Conservation (phyloP, 2,888 invertebrate species). For the Osedax fenrisi region DNA sequence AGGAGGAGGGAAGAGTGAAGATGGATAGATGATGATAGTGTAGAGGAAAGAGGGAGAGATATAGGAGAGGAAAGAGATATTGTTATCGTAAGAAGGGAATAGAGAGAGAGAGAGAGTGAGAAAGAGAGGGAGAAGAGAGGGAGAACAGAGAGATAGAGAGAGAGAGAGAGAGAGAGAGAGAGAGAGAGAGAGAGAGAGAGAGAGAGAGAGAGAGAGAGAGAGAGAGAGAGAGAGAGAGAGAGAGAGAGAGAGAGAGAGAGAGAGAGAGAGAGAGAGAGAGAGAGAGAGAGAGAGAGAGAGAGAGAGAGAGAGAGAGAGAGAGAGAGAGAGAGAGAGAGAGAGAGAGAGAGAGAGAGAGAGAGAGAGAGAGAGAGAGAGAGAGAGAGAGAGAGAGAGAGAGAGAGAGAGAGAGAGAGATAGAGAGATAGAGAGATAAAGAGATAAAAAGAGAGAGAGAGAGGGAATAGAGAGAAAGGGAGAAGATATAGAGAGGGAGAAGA, state of each 20-base stretch:
- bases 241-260: constrained; percentile 2
- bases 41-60: background rate
- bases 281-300: constrained; percentile 2
- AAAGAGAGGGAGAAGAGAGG: background rate
- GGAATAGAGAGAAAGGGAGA: no score
- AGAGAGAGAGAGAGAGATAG: no score
- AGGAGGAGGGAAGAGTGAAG: background rate
- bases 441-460: no score
- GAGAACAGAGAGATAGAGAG: background rate
- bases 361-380: constrained; percentile 2
- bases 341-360: constrained; percentile 2
- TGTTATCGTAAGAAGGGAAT: background rate
- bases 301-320: constrained; percentile 2
- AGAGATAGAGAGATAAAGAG: no score
- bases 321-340: constrained; percentile 2
- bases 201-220: constrained; percentile 2
- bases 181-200: constrained; percentile 2
- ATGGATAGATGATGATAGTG: background rate
- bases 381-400: constrained; percentile 2
- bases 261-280: constrained; percentile 2
- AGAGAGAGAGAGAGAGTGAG: background rate
- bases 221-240: constrained; percentile 2
- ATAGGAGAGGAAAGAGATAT: background rate
- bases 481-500: no score
- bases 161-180: constrained; percentile 2